These are phyloP conservation scores for Cotesia congregata DNA, from an alignment of 2,888 invertebrate species.

Conservation along the genomic window DNA sequence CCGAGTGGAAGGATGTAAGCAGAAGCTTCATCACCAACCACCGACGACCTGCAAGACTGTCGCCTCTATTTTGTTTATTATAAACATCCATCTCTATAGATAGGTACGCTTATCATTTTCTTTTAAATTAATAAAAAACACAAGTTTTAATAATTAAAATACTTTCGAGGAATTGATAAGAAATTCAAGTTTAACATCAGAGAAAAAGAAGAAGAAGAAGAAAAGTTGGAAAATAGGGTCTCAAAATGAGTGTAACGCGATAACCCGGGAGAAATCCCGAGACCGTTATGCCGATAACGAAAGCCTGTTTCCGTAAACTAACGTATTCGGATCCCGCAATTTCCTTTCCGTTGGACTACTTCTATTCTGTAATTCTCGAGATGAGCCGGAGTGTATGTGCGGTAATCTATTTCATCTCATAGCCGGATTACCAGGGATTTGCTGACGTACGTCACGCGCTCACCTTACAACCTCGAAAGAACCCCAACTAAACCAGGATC, in stretches of 20 bases:
- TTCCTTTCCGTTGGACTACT: not conserved
- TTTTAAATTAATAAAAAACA: too few relatives aligned
- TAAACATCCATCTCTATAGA: not conserved
- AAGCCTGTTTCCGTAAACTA: constrained; percentile 54
- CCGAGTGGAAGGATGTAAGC: constrained; percentile 14
- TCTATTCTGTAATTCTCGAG: constrained; percentile 3
- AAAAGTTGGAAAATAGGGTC: not conserved
- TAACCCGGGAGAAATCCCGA: constrained; percentile 53
- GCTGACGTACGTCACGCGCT: constrained; percentile 37
- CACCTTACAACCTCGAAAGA: constrained; percentile 26
- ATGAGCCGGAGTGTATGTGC: not conserved
- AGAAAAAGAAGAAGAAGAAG: not conserved
- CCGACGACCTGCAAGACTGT: not conserved
- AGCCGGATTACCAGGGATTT: constrained; percentile 56
- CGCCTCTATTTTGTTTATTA: not conserved
- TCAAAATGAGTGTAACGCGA: constrained; percentile 42
- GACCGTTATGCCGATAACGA: constrained; percentile 57
- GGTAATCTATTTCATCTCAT: constrained; percentile 57
- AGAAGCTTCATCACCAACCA: not conserved
- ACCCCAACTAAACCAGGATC: not conserved
- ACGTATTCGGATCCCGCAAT: constrained; percentile 45
- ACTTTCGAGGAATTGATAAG: too few relatives aligned
- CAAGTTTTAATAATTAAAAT: too few relatives aligned
- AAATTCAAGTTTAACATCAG: too few relatives aligned
- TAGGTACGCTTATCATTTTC: not conserved